Evolutionary conservation across 2,797 vertebrate genomes (phyloP).

Genomic region (Gallinago nigripennis): DNA sequence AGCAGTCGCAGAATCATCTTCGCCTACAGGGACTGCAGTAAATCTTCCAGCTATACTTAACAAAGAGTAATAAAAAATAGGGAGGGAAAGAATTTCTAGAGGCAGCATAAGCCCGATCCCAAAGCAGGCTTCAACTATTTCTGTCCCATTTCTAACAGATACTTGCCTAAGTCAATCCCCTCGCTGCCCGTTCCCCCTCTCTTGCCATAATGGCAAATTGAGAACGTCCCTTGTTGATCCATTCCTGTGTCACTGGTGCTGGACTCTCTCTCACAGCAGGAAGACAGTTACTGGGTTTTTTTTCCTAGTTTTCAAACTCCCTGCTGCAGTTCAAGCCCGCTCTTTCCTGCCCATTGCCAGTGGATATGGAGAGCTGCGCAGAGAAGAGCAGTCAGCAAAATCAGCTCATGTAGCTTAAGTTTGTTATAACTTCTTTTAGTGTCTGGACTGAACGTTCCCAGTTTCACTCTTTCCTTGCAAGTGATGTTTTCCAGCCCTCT

Average conservation of each 20-base stretch:
- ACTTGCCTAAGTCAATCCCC: background rate
- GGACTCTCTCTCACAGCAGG: background rate
- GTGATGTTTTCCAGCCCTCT: background rate
- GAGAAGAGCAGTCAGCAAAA: background rate
- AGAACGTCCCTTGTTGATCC: rapidly evolving
- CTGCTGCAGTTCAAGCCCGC: background rate
- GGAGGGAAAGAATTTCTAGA: background rate
- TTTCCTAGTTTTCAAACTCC: background rate
- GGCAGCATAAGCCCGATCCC: background rate
- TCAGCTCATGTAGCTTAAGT: rapidly evolving
- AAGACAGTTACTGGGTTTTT: rapidly evolving
- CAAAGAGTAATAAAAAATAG: background rate
- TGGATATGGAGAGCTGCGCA: background rate
- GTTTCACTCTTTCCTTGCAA: background rate
- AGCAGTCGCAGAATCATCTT: background rate
- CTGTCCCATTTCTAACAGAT: background rate
- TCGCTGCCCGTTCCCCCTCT: background rate
- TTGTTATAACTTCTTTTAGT: background rate
- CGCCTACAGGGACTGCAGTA: background rate
- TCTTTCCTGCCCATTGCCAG: background rate
- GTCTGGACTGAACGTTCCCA: background rate
- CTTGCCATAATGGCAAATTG: background rate
- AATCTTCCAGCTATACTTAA: background rate
- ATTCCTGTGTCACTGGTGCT: background rate
- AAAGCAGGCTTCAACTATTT: background rate